phyloP scores from a whole-genome alignment of 2,113 vertebrate species.

The Excalfactoria chinensis region DNA sequence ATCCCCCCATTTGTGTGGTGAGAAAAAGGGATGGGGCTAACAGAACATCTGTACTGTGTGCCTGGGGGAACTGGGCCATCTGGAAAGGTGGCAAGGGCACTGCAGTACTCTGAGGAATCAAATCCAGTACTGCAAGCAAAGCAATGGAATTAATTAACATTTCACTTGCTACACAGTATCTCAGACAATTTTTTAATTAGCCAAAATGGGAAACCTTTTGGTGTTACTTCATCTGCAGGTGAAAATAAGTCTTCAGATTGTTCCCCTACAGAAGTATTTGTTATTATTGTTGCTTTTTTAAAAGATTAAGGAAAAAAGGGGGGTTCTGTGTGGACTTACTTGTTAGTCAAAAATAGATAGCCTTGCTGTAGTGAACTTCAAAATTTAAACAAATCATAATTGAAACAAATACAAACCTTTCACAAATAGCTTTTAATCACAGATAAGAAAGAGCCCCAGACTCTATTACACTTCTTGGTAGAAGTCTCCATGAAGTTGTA shows the following conservation, averaged over 20 bases:
- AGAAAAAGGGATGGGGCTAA: background rate
- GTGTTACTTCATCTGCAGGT: background rate
- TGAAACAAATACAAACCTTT: background rate
- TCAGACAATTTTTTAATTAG: background rate
- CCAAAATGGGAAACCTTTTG: background rate
- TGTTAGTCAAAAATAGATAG: background rate
- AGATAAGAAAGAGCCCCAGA: background rate
- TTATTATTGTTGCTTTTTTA: background rate
- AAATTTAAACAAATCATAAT: background rate
- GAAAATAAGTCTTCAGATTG: background rate
- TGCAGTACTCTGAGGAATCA: background rate
- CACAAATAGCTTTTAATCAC: background rate
- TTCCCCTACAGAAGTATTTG: background rate
- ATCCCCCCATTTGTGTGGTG: rapidly evolving
- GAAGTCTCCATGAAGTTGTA: background rate
- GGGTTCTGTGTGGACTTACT: background rate
- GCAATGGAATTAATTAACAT: background rate
- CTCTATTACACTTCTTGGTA: background rate
- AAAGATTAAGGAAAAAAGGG: background rate
- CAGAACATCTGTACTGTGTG: rapidly evolving
- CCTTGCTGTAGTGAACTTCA: background rate
- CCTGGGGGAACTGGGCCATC: background rate
- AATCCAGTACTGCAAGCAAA: background rate
- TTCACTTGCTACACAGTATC: background rate
- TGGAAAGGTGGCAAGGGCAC: background rate